phyloP scores from a whole-genome alignment of 2,888 invertebrate species.

The Metopia argyrocephala region DNA sequence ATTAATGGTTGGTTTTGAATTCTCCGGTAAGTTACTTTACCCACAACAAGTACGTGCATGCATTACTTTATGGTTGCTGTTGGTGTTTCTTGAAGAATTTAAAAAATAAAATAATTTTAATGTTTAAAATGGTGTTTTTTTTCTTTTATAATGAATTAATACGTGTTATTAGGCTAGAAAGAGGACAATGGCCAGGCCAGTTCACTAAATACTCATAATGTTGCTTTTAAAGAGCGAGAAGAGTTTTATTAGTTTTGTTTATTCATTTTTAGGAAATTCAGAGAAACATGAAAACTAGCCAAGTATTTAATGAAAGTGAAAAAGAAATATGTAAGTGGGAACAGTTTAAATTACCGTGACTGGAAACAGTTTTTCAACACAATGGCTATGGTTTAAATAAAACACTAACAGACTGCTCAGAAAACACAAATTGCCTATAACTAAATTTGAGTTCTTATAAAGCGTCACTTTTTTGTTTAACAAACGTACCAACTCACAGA shows the following conservation, averaged over 20 bases:
- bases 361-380: conserved; percentile 9
- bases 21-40: not conserved
- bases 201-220: not conserved
- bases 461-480: no score
- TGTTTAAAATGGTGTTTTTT: not conserved
- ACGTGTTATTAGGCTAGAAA: conserved; percentile 39
- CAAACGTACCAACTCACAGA: no score
- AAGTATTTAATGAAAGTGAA: not conserved
- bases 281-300: not conserved
- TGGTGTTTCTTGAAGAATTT: not conserved
- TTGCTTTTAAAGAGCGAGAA: not conserved
- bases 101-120: conserved; percentile 16
- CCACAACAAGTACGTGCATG: not conserved
- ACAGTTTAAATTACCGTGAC: not conserved
- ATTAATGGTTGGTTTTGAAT: conserved; percentile 52
- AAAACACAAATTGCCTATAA: no score
- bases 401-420: no score
- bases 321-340: not conserved
- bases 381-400: no score
- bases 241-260: no score
- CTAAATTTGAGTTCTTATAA: no score
- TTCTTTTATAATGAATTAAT: conserved; percentile 46
- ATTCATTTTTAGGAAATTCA: no score
- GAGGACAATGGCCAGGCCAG: not conserved
- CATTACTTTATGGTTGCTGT: conserved; percentile 8